Conservation (phyloP, 92 coral and sea anemone genomes). For the Bergia sp. region DNA sequence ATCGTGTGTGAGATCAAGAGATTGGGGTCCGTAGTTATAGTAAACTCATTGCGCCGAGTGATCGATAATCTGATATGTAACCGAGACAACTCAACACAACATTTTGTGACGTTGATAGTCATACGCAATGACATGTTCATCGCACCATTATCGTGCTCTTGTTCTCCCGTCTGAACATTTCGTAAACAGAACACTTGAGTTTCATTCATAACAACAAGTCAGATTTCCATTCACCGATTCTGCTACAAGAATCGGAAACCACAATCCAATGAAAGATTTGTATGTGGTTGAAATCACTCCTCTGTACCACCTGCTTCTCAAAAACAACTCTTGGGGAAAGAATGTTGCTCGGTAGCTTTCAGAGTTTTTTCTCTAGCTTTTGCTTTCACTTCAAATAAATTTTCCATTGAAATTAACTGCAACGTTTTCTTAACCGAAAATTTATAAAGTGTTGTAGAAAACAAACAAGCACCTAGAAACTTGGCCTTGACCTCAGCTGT, state of each 20-base stretch:
- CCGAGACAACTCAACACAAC: neutral
- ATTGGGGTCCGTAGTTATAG: slow-evolving; percentile 7
- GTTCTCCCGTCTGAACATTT: neutral
- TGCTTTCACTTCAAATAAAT: too few species aligned
- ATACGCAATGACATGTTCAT: neutral
- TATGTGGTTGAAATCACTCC: neutral
- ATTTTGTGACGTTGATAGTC: neutral
- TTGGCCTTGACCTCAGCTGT: neutral
- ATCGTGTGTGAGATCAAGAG: neutral
- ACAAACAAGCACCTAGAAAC: neutral
- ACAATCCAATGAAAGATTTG: slow-evolving; percentile 14
- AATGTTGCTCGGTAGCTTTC: neutral
- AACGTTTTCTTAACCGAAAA: neutral
- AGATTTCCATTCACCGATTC: neutral
- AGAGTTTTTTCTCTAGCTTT: neutral
- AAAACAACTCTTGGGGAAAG: neutral
- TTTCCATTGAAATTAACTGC: neutral
- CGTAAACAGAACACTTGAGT: slow-evolving; percentile 28
- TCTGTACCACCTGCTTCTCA: neutral
- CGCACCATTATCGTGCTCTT: neutral
- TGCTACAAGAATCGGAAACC: slow-evolving; percentile 7
- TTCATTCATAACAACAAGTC: neutral
- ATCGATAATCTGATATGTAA: neutral
- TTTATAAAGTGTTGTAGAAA: neutral
- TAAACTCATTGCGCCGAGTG: slow-evolving; percentile 30